A percentile compares a stretch with the other conserved stretches of the same genome.
Conservation (phyloP, 2,888 invertebrate genomes). For the Pollenia griseotomentosa region DNA sequence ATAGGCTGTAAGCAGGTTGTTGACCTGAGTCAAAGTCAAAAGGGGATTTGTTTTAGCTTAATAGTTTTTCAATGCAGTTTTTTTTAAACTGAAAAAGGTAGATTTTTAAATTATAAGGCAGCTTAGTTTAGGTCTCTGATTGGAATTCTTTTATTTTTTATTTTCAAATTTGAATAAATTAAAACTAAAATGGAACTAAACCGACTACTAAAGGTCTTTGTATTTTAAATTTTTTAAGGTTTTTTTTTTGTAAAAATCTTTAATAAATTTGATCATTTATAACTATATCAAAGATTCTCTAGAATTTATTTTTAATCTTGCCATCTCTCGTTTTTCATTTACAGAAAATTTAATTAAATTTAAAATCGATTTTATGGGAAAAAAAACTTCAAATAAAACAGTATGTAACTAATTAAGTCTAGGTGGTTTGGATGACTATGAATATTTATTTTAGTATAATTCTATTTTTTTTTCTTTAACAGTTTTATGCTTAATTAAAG, state of each 20-base stretch:
- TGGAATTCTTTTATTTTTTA: no score
- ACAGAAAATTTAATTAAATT: not conserved
- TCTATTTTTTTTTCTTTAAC: conserved; percentile 8
- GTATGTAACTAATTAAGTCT: conserved; percentile 7
- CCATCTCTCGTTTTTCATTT: not conserved
- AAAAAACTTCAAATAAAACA: not conserved
- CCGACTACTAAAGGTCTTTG: no score
- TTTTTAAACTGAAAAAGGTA: no score
- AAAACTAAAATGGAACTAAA: no score
- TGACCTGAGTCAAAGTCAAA: no score
- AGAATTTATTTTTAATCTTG: not conserved
- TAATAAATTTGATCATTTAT: not conserved
- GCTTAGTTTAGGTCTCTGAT: no score
- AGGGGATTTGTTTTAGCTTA: no score
- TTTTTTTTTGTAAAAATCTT: not conserved
- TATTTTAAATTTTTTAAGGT: no score
- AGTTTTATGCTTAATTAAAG: conserved; percentile 37
- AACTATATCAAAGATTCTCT: not conserved
- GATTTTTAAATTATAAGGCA: no score
- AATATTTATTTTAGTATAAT: not conserved
- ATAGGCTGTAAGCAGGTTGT: no score
- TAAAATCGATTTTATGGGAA: conserved; percentile 8
- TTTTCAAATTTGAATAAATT: no score
- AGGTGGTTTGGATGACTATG: not conserved
- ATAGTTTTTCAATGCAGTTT: no score